Evolutionary conservation across 1,140 invertebrate genomes (phyloP), one percentile per base, ranked within the genome.

Genomic region (Chironomus striatipennis): DNA sequence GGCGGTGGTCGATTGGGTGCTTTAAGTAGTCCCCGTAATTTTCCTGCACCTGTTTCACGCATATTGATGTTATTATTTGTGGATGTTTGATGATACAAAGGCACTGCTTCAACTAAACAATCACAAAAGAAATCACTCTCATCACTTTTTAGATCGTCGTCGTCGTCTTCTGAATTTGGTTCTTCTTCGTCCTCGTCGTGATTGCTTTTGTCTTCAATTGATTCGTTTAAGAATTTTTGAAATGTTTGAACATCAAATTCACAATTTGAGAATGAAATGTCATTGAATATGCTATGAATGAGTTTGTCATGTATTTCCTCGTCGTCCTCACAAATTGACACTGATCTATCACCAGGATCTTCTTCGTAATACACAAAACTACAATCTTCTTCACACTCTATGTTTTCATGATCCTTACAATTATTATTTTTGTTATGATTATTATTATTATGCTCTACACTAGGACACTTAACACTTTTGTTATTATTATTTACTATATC

Each of bases 1-100:
- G 81, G 78, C 73, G 81, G 79, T 76, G 81, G 80, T 12, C 81
- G 77, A 78, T 82, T 82, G 7, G 81, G 81, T 75, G 81, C 81
- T 75, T 82, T 82, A 15, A 82, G 76, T 57, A 82, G 74, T 47
- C 81, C 81, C 24, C 81, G 77, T 74, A 82, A 73, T 64, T 80
- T 79, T 0, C 81, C 81, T 42, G 81, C 81, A 9, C 75, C 73
- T 42, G 82, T 78, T 76, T 82, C 81, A 75, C 81, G 81, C 81
- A 82, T 82, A 18, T 7, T 74, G 47, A 34, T 34, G 24, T 34
- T 34, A 34, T 20, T 42, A 24, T 70, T 21, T 9, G 21, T 9
- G 21, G 67, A 57, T 57, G 47, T 57, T 70, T 18, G 72, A 12
- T 73, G 72, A 42, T 73, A 42, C 42, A 73, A 73, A 73, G 21